These are phyloP conservation scores for Linnaemya vulpina DNA, from an alignment of 2,888 invertebrate genomes.

Conservation along the genomic window DNA sequence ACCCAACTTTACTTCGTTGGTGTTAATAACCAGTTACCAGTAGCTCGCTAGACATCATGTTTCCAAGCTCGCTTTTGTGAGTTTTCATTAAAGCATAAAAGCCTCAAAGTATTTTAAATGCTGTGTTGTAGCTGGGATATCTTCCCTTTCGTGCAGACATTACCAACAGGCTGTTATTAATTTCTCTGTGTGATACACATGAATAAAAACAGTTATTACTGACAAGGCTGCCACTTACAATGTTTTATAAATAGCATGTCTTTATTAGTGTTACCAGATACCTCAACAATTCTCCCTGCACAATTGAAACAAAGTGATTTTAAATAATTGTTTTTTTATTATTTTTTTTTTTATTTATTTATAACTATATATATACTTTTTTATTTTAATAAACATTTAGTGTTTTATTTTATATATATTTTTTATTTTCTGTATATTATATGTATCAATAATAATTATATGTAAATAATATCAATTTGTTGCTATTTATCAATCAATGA, in stretches of 20 bases:
- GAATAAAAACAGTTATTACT: too few species aligned
- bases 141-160: too few species aligned
- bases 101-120: too few species aligned
- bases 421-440: constrained; percentile 65
- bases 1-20: too few species aligned
- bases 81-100: too few species aligned
- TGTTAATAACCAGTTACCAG: too few species aligned
- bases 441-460: constrained; percentile 60
- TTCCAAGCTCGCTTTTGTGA: too few species aligned
- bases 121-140: too few species aligned
- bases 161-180: too few species aligned
- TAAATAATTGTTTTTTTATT: constrained; percentile 47
- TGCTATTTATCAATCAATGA: constrained; percentile 69
- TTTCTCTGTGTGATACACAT: neutral
- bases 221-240: too few species aligned
- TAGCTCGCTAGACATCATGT: too few species aligned
- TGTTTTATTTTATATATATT: constrained; percentile 47
- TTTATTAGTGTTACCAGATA: neutral
- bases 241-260: neutral
- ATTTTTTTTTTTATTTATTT: constrained; percentile 57
- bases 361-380: constrained; percentile 54
- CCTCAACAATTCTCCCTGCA: neutral
- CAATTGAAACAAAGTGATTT: neutral
- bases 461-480: constrained; percentile 72
- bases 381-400: constrained; percentile 66